Conservation (phyloP, 1,140 invertebrate species). For the Sitophilus oryzae region DNA sequence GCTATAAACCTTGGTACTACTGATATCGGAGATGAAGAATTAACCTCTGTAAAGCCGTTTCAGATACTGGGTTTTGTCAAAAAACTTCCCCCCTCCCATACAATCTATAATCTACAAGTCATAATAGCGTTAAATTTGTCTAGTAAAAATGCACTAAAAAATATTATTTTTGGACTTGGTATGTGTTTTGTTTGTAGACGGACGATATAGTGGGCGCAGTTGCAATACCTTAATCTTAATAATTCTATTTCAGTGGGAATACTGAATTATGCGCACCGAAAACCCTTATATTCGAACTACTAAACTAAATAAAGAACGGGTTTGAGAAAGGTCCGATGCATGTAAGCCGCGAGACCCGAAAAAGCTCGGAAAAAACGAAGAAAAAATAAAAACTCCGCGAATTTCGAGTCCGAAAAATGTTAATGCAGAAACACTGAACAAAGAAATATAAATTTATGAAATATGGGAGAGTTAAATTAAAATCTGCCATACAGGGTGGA, state of each 20-base stretch:
- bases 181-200: background rate
- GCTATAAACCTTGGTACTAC: too few relatives aligned
- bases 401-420: background rate
- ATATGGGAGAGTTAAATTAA: background rate
- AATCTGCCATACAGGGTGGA: too few relatives aligned
- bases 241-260: slow-evolving; percentile 28
- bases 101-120: too few relatives aligned
- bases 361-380: background rate
- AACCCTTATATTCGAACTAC: slow-evolving; percentile 20
- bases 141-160: too few relatives aligned
- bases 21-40: too few relatives aligned
- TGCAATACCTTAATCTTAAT: slow-evolving; percentile 22
- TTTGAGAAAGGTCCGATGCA: background rate
- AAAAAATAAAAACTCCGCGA: background rate
- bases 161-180: background rate
- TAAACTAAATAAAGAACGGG: background rate
- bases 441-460: background rate
- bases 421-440: background rate
- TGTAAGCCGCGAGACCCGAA: background rate
- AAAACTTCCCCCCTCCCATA: too few relatives aligned
- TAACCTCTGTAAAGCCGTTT: too few relatives aligned
- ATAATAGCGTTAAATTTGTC: too few relatives aligned
- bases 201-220: slow-evolving; percentile 6
- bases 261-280: slow-evolving; percentile 24
- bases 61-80: too few relatives aligned